A percentile compares a stretch with the other conserved stretches of the same genome.
These are phyloP conservation scores for Argentina silus DNA, from an alignment of 2,797 vertebrate genomes.

Conservation along the genomic window DNA sequence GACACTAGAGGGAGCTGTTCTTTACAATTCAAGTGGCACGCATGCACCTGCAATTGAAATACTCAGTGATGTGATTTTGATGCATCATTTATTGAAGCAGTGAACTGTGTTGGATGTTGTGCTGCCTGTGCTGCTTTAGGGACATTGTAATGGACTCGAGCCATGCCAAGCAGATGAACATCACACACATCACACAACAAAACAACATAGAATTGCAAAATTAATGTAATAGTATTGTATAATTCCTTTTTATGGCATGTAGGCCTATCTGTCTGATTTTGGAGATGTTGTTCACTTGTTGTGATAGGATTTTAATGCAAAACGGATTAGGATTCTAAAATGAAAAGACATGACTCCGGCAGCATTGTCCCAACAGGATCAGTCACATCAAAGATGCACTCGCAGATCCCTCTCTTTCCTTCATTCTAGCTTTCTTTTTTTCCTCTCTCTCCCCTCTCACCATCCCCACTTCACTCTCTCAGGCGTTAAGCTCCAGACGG, in stretches of 20 bases:
- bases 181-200: slow-evolving; percentile 25
- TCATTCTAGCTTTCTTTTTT: not conserved
- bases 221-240: not conserved
- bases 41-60: slow-evolving; percentile 48
- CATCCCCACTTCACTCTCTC: not conserved
- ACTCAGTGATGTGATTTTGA: slow-evolving; percentile 52
- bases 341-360: not conserved
- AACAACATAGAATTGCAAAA: slow-evolving; percentile 4
- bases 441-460: not conserved
- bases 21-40: not conserved
- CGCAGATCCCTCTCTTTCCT: not conserved
- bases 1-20: not conserved
- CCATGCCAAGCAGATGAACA: slow-evolving; percentile 30
- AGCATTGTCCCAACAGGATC: not conserved
- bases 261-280: not conserved
- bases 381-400: not conserved
- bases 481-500: not conserved
- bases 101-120: slow-evolving; percentile 47
- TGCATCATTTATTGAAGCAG: slow-evolving; percentile 69
- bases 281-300: not conserved
- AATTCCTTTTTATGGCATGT: not conserved
- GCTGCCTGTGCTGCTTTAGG: slow-evolving; percentile 41
- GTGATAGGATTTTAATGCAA: not conserved
- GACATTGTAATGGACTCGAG: slow-evolving; percentile 46
- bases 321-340: not conserved